Base-by-base conservation (phyloP, 92 coral and sea anemone species). In the Heliopora coerulea region DNA sequence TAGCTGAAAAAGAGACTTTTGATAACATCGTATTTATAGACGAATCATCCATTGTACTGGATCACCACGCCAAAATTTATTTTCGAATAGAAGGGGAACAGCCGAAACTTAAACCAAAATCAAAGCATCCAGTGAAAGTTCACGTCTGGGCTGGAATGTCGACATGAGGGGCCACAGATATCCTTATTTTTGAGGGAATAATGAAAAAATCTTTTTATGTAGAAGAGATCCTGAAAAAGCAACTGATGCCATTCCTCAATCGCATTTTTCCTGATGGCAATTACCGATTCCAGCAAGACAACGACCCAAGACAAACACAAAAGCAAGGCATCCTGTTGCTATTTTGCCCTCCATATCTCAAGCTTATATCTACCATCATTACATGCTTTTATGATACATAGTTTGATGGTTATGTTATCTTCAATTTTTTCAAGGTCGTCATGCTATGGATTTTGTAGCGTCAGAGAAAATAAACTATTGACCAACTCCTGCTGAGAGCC, bases 111-210 rank as follows among this genome's bases (percentile, higher is more conserved):
- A 84, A 84, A 34, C 77, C 72, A 1, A 79, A 59, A n/a, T 77
- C 73, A 12, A 84, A 84, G 39, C 88, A 74, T 64, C 88, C 88
- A 5, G 59, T 62, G 54, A 84, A 84, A 13, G 84, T 84, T 28
- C 84, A 79, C 31, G 78, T 79, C 3, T 84, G 88, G 88, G 88
- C 79, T 13, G 79, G 68, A 21, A 80, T 84, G 8, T 73, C 73
- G 0, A 81, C 76, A 56, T 75, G 66, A 4, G 89, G 86, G 12
- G 83, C 78, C 15, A 35, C 83, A 9, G 32, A 24, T 17, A 33
- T 81, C 37, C 39, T 82, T n/a, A 37, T 77, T 17, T 80, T 85
- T 46, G 39, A 61, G 2, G 83, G 86, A 49, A 81, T 68, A 14
- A 35, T 62, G 83, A 82, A 57, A 52, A 32, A 69, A 29, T 52